Conservation (phyloP, 1,140 invertebrate genomes). For the Magallana angulata region DNA sequence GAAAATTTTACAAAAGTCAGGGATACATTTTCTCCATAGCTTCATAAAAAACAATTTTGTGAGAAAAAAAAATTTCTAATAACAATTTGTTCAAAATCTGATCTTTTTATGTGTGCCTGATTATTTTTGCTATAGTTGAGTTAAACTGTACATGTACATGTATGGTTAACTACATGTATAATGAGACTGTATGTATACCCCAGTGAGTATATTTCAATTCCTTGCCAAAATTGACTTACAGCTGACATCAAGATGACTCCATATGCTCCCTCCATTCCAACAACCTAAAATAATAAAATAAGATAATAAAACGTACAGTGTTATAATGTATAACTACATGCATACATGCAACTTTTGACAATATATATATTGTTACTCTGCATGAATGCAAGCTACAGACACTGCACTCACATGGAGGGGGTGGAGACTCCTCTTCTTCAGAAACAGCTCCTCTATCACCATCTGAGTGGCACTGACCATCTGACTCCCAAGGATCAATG, state of each 20-base stretch:
- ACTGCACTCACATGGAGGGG: constrained; percentile 73
- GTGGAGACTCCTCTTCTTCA: constrained; percentile 74
- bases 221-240: constrained; percentile 63
- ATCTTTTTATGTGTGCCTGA: too few species aligned
- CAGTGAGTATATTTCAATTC: too few species aligned
- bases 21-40: too few species aligned
- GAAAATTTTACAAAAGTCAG: too few species aligned
- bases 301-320: too few species aligned
- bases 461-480: constrained; percentile 76
- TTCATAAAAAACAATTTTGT: too few species aligned
- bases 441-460: constrained; percentile 76
- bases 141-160: constrained; percentile 3
- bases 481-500: constrained; percentile 73
- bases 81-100: too few species aligned
- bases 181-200: too few species aligned
- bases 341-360: neutral
- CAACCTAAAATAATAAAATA: constrained; percentile 64
- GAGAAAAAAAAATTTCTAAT: too few species aligned
- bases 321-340: neutral
- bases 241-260: constrained; percentile 72
- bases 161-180: neutral
- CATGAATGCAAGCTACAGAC: neutral
- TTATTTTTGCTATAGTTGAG: too few species aligned
- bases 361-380: too few species aligned
- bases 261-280: constrained; percentile 75